Base-by-base conservation (phyloP, 2,797 vertebrate species). In the Phylloscopus collybita region DNA sequence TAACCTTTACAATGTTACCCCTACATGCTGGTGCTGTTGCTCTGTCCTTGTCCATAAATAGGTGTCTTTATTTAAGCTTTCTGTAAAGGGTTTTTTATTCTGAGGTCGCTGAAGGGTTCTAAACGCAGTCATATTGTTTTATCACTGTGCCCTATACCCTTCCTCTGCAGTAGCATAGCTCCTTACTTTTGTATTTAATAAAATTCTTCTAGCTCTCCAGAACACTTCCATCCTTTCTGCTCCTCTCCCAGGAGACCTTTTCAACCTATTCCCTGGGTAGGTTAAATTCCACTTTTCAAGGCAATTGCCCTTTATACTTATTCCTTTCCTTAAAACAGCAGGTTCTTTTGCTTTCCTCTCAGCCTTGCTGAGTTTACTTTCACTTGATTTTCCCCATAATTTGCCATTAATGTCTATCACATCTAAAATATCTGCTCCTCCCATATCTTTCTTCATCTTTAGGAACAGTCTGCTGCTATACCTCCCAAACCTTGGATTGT, bases 1-100 rank as follows among this genome's bases (percentile, higher is more conserved):
- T 81, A 90, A 72, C 82, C 90, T 93, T 95, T 81, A 30, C 61
- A 90, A 61, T 53, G 15, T 65, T 62, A 23, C 29, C 90, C 29
- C 34, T 60, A 13, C 44, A 62, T 88, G 50, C 72, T 90, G 36
- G 29, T 86, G 45, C 40, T 61, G 9, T 78, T 93, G 29, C 45
- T 79, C 50, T 69, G 19, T 75, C 65, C 79, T 60, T 66, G 40
- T 66, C 76, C 62, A 75, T 88, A 90, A 86, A 86, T 90, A 86
- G 73, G 27, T 93, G 73, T 81, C 62, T 66, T 88, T 91, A 83
- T 88, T 92, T 92, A 90, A 88, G 76, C 29, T 86, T 83, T 81
- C 84, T 70, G 2, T 90, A 7, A 25, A 61, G 40, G 8, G 12
- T 4, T 22, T 73, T 64, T 76, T 54, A 30, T 79, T 83, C 51